These are phyloP conservation scores for Tolmerus cingulatus DNA, from an alignment of 2,888 invertebrate genomes.

Conservation along the genomic window DNA sequence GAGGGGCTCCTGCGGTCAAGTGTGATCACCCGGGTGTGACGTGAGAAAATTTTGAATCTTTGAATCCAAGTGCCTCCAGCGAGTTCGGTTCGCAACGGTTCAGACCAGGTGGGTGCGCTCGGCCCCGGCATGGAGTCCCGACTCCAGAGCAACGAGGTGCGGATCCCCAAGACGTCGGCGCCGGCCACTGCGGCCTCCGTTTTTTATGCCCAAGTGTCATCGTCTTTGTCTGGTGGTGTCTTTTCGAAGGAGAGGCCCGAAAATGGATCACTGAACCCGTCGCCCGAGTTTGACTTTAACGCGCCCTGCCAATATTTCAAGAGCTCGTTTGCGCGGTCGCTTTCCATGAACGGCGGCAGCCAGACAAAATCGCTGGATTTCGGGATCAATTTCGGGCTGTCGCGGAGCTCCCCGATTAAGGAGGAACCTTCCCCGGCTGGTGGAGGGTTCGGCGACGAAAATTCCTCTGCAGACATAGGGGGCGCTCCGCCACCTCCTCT, in stretches of 20 bases:
- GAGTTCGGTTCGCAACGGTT: background rate
- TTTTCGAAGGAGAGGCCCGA: background rate
- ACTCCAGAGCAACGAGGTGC: conserved; percentile 50
- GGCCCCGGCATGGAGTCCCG: conserved; percentile 46
- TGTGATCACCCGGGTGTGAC: background rate
- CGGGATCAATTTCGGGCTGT: conserved; percentile 52
- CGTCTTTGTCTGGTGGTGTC: background rate
- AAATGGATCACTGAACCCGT: conserved; percentile 7
- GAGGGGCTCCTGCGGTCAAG: background rate
- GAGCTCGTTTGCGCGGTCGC: conserved; percentile 67
- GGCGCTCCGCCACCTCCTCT: conserved; percentile 28
- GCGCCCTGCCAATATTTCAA: conserved; percentile 65
- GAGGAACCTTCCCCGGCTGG: conserved; percentile 27
- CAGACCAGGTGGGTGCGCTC: background rate
- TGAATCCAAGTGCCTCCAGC: background rate
- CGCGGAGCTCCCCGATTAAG: conserved; percentile 38
- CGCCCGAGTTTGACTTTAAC: conserved; percentile 61
- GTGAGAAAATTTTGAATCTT: background rate
- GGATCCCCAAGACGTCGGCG: conserved; percentile 47
- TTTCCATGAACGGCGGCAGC: conserved; percentile 60
- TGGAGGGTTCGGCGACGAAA: background rate
- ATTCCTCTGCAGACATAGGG: background rate
- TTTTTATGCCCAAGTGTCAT: background rate
- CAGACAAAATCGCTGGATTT: conserved; percentile 63
- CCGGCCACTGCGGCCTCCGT: background rate